Conservation (phyloP, 2,113 vertebrate species). For the Xerus inauris region DNA sequence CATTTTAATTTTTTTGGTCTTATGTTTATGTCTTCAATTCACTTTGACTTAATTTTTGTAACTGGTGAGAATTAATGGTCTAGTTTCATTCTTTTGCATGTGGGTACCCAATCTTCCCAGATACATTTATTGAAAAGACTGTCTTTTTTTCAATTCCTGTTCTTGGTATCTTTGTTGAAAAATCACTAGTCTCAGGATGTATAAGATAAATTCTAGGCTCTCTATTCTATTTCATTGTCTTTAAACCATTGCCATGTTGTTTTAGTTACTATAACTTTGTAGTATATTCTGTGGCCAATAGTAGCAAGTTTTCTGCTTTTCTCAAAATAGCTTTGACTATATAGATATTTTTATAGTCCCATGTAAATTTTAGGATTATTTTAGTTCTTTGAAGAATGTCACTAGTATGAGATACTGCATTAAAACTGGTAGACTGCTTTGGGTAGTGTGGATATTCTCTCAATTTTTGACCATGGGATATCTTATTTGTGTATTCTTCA, state of each 20-base stretch:
- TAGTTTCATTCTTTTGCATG: neutral
- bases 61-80: neutral
- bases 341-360: neutral
- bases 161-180: neutral
- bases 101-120: neutral
- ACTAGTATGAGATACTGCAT: neutral
- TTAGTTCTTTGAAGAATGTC: neutral
- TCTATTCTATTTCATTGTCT: neutral
- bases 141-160: too few relatives aligned
- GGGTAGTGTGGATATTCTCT: too few relatives aligned
- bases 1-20: neutral
- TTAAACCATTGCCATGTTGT: neutral
- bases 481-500: too few relatives aligned
- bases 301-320: neutral
- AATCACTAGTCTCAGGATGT: neutral
- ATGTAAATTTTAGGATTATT: neutral
- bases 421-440: neutral
- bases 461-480: too few relatives aligned
- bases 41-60: neutral
- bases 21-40: neutral
- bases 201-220: neutral
- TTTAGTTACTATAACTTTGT: neutral
- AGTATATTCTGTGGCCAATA: neutral
- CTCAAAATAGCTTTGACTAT: neutral
- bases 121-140: too few relatives aligned